phyloP scores from a whole-genome alignment of 2,888 invertebrate genomes.

The Sarcophaga caerulescens region DNA sequence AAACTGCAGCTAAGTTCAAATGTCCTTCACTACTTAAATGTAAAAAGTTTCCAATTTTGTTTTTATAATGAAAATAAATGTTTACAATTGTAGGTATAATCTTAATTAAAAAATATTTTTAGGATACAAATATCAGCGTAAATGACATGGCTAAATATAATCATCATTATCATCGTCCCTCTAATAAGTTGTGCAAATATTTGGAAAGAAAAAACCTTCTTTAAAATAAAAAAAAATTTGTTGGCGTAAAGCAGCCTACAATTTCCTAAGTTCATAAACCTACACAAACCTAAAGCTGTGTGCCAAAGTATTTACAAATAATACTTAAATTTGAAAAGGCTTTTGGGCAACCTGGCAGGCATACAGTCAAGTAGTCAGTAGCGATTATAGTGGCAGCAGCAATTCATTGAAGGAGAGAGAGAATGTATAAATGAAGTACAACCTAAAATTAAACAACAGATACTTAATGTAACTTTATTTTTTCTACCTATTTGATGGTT shows the following conservation, averaged over 20 bases:
- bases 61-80: too few species aligned
- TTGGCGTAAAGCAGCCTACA: not conserved
- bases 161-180: too few species aligned
- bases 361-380: not conserved
- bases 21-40: too few species aligned
- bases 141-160: too few species aligned
- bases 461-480: constrained; percentile 44
- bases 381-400: not conserved
- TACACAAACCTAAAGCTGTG: constrained; percentile 19
- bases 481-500: constrained; percentile 1
- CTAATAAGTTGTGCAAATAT: not conserved
- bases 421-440: constrained; percentile 25
- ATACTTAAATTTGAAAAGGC: constrained; percentile 27
- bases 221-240: not conserved
- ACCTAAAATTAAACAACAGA: constrained; percentile 31
- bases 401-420: constrained; percentile 28
- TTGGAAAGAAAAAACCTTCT: not conserved
- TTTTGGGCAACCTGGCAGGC: constrained; percentile 1
- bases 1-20: too few species aligned
- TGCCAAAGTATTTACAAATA: constrained; percentile 44
- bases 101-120: too few species aligned
- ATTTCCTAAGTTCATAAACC: constrained; percentile 21
- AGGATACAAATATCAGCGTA: too few species aligned
- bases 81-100: too few species aligned
- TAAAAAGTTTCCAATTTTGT: too few species aligned